Percentiles rank a stretch among this genome's conserved stretches.
phyloP scores from a whole-genome alignment of 2,888 invertebrate species.

The Hermaeophaga mercurialis region DNA sequence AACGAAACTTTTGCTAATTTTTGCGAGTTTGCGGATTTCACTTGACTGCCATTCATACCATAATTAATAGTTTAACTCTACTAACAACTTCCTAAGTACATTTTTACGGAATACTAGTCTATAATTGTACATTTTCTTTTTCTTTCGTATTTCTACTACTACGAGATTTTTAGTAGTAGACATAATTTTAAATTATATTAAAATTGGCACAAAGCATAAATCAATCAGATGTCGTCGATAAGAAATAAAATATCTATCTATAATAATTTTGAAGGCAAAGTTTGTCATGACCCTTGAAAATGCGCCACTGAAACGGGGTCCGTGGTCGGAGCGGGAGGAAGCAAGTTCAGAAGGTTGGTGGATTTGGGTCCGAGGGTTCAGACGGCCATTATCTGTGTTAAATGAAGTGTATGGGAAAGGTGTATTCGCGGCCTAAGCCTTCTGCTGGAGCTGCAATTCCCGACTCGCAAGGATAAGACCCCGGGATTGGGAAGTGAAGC shows the following conservation, averaged over 20 bases:
- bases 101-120: too few relatives aligned
- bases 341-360: constrained; percentile 24
- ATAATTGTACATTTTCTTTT: too few relatives aligned
- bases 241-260: background rate
- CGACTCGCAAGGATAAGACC: constrained; percentile 53
- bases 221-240: background rate
- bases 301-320: constrained; percentile 42
- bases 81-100: too few relatives aligned
- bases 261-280: background rate
- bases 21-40: too few relatives aligned
- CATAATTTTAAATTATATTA: too few relatives aligned
- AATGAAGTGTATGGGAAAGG: constrained; percentile 58
- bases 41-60: too few relatives aligned
- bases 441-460: constrained; percentile 56
- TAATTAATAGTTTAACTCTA: too few relatives aligned
- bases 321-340: constrained; percentile 57
- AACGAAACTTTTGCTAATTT: too few relatives aligned
- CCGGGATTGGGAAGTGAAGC: constrained; percentile 56
- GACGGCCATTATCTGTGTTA: constrained; percentile 60
- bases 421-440: constrained; percentile 57
- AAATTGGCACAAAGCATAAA: too few relatives aligned
- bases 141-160: too few relatives aligned
- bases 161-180: too few relatives aligned
- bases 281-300: background rate
- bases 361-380: constrained; percentile 54